Evolutionary conservation across 2,888 invertebrate genomes (phyloP), one percentile per base, ranked within the genome.

Genomic region (Dasypogon diadema): DNA sequence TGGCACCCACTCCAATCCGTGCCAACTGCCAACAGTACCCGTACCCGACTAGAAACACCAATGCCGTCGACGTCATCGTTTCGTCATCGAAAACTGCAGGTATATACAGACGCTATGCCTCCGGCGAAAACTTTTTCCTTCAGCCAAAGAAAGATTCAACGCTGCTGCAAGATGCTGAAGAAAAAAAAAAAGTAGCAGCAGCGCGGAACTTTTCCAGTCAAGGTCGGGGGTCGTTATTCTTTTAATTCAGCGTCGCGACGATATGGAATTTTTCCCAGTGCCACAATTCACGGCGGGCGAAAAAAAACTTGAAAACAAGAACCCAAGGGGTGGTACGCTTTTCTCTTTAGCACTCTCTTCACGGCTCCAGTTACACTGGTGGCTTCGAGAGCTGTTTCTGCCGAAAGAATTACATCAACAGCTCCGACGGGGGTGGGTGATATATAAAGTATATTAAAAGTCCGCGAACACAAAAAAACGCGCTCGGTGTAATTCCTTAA

Each of bases 221-320:
- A 82, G 82, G 82, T 82, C 82, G 81, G 80, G 76, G 81, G 82
- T 81, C 81, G 81, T 81, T 81, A 81, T 81, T 81, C 81, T 81
- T 81, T 82, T 81, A 81, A 82, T 81, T 81, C 81, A 79, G 78
- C 79, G 80, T 81, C 79, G 80, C 80, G 80, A 79, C 80, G 75
- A 75, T 73, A 74, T 76, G 55, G 73, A 78, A 76, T 76, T 74
- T 75, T 78, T 76, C 74, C 74, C 74, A 76, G 76, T 76, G 65
- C 74, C 68, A 76, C 76, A 76, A 68, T 76, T 76, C 54, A 74
- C 68, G 54, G 63, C 21, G 72, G 21, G 21, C 6, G 12, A 46
- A 54, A 74, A 76, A 34, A 65, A 56, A 51, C 51, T 51, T 51
- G 51, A 51, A 21, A 51, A 51, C 16, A 21, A 51, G 51, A 51